Percentiles rank a stretch among this genome's conserved stretches.
Evolutionary conservation across 2,888 invertebrate genomes (phyloP).

Genomic region (Caenorhabditis doughertyi): DNA sequence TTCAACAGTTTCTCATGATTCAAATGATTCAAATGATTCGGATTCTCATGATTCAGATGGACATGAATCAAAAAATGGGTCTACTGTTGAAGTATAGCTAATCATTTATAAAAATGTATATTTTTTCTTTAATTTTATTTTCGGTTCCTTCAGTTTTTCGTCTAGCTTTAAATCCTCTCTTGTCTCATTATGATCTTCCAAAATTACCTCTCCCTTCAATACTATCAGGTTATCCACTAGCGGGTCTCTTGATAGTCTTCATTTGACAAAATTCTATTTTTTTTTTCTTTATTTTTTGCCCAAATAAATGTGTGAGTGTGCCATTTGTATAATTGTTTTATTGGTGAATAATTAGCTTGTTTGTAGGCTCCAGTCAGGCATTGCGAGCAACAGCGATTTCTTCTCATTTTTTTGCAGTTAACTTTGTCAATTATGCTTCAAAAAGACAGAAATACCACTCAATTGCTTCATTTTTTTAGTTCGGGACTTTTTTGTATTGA

Average conservation of each 20-base stretch:
- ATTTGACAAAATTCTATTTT: neutral
- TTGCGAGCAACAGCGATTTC: too few species aligned
- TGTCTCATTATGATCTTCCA: too few species aligned
- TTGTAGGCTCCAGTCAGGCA: too few species aligned
- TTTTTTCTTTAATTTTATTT: neutral
- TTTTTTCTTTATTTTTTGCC: too few species aligned
- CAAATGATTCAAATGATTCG: conserved; percentile 12
- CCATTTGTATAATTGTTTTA: neutral
- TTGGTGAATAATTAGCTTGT: too few species aligned
- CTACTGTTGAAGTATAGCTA: conserved; percentile 32
- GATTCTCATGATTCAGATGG: neutral
- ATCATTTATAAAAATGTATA: too few species aligned
- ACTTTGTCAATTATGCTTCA: too few species aligned
- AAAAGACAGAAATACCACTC: too few species aligned
- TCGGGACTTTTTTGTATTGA: too few species aligned
- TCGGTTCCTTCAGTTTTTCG: neutral
- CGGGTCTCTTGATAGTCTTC: conserved; percentile 36
- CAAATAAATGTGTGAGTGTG: conserved; percentile 2
- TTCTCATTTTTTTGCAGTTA: too few species aligned
- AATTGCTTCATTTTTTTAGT: too few species aligned
- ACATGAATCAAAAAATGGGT: conserved; percentile 29
- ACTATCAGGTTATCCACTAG: conserved; percentile 37
- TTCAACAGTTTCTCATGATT: conserved; percentile 25
- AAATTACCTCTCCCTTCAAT: neutral
- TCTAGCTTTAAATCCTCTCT: neutral